phyloP scores from a whole-genome alignment of 2,797 vertebrate species.

The Clarias pachynema region DNA sequence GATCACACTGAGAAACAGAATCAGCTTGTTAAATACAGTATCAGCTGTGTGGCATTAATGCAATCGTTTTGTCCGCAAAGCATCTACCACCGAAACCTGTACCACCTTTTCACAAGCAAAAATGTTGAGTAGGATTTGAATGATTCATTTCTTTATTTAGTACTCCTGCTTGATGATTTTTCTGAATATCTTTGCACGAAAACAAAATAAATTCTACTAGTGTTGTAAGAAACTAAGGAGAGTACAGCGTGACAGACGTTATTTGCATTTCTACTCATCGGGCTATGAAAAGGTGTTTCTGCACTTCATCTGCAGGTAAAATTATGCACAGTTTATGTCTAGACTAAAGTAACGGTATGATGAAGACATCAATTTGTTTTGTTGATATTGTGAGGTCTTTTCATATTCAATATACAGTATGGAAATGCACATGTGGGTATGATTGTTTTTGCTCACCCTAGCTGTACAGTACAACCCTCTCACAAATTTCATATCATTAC shows the following conservation, averaged over 20 bases:
- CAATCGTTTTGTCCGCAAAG: background rate
- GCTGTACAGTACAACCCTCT: background rate
- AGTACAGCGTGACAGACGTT: background rate
- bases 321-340: background rate
- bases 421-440: background rate
- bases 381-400: background rate
- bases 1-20: background rate
- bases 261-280: constrained; percentile 6
- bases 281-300: background rate
- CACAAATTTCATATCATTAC: background rate
- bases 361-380: background rate
- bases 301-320: background rate
- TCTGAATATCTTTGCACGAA: background rate
- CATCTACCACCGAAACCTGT: background rate
- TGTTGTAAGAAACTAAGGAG: background rate
- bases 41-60: background rate
- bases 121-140: background rate
- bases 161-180: background rate
- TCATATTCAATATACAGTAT: too few species aligned
- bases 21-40: background rate
- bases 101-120: background rate
- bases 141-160: background rate
- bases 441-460: background rate
- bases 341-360: background rate
- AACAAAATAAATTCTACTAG: background rate